Conservation (phyloP, 2,797 vertebrate genomes). For the Poecile montanus region DNA sequence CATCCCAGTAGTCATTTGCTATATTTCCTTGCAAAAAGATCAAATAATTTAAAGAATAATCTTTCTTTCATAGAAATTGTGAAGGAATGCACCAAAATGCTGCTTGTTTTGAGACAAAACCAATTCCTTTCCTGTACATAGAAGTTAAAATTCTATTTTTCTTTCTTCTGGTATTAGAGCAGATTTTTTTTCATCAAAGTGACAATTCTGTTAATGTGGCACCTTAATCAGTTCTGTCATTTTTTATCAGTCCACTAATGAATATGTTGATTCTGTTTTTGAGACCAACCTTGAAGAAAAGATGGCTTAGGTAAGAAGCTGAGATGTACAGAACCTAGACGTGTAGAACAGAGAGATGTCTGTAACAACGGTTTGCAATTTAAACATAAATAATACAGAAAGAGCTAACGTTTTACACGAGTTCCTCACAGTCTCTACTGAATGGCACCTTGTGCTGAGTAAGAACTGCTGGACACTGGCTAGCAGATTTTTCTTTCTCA, state of each 20-base stretch:
- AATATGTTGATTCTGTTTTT: background rate
- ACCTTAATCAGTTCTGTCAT: background rate
- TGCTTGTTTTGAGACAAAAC: background rate
- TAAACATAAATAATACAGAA: background rate
- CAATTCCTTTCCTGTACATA: background rate
- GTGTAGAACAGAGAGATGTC: background rate
- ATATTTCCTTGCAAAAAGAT: background rate
- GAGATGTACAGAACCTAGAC: background rate
- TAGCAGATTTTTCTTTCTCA: background rate
- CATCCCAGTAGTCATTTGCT: background rate
- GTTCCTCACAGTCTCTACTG: background rate
- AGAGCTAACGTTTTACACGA: background rate
- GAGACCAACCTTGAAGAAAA: background rate
- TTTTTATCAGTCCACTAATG: background rate
- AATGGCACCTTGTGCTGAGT: constrained; percentile 30
- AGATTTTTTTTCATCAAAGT: background rate
- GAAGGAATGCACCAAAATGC: background rate
- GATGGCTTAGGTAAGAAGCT: background rate
- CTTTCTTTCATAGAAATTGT: background rate
- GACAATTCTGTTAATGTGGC: background rate
- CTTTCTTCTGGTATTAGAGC: background rate
- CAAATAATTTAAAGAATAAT: background rate
- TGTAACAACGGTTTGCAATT: background rate
- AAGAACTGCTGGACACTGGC: constrained; percentile 47
- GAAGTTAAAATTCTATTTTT: background rate